Conservation (phyloP, 2,113 vertebrate species). For the Kobus ellipsiprymnus region DNA sequence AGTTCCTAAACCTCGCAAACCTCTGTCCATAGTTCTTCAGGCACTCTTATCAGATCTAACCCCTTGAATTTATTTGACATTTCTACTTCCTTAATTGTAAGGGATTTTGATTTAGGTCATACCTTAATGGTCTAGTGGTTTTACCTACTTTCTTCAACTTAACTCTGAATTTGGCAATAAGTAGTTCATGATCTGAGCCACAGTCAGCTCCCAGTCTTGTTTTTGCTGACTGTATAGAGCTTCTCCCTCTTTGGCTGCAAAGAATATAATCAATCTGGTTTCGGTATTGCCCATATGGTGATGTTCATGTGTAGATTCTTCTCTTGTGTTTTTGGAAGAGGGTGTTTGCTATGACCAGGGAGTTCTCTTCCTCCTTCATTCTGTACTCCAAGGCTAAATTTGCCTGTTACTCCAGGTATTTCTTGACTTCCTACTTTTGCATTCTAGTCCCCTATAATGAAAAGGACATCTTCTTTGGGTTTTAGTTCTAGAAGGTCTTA, state of each 20-base stretch:
- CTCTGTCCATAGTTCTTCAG: neutral
- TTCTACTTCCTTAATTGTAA: neutral
- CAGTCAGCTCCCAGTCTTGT: neutral
- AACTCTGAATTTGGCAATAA: neutral
- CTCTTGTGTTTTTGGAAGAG: neutral
- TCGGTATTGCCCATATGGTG: rapidly evolving
- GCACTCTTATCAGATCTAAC: neutral
- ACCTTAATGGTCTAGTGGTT: neutral
- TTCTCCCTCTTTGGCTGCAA: neutral
- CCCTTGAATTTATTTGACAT: neutral
- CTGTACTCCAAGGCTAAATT: neutral
- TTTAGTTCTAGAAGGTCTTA: neutral
- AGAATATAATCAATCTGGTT: neutral
- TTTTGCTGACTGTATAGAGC: neutral
- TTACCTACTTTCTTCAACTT: neutral
- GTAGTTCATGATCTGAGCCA: neutral
- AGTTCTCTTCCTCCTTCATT: neutral
- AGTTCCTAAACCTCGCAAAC: neutral
- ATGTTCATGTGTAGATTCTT: neutral
- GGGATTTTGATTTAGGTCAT: neutral
- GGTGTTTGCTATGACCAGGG: neutral
- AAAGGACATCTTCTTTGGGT: neutral
- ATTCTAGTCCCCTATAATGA: neutral
- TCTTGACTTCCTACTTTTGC: neutral
- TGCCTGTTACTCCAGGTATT: neutral